Conservation (phyloP, 2,113 vertebrate species). For the Galeopterus variegatus region DNA sequence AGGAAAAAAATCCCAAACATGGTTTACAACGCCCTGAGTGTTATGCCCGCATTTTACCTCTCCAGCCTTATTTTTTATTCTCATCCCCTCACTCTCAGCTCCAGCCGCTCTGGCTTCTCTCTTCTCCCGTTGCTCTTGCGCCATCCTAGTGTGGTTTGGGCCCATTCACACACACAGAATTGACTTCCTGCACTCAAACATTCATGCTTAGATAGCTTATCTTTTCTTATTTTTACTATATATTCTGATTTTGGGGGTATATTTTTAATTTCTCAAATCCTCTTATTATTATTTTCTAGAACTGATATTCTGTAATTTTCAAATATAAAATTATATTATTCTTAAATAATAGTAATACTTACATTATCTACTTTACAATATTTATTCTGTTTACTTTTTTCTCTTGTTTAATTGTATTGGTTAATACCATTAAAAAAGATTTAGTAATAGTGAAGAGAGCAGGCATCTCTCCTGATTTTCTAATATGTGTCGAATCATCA, state of each 20-base stretch:
- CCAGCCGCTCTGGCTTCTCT: neutral
- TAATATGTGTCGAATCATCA: neutral
- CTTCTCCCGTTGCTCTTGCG: too few species aligned
- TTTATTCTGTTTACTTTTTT: neutral
- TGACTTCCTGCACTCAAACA: neutral
- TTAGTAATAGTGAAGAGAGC: neutral
- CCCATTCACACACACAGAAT: neutral
- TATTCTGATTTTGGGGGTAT: neutral
- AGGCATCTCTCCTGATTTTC: neutral
- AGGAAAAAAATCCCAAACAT: neutral
- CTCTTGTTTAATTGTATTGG: neutral
- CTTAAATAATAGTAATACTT: neutral
- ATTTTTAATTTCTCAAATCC: neutral
- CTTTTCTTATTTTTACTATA: neutral
- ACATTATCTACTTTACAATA: neutral
- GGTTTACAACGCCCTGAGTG: neutral
- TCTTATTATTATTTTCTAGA: neutral
- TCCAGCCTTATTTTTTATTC: neutral
- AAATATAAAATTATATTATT: neutral
- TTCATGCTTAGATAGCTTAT: neutral
- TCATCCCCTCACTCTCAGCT: neutral
- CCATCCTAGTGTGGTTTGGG: too few species aligned
- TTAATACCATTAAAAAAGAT: neutral
- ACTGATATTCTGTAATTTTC: neutral
- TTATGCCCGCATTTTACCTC: neutral